Conservation (phyloP, 1,140 invertebrate genomes). For the Zelostemma sp. region DNA sequence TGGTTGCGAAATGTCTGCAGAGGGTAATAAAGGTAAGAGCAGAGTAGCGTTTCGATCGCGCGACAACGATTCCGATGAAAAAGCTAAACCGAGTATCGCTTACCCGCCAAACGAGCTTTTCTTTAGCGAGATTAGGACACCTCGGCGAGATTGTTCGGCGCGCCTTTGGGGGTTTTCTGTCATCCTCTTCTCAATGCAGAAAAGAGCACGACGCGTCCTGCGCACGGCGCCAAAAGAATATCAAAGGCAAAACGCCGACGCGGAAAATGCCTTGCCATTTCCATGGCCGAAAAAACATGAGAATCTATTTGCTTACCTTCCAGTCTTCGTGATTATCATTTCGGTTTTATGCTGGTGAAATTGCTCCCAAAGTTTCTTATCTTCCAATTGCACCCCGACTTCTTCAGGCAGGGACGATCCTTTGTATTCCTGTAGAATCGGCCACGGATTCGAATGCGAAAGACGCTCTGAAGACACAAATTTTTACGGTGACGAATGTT, state of each 20-base stretch:
- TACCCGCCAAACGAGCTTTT: conserved; percentile 43
- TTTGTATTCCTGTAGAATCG: not conserved
- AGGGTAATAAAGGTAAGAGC: conserved; percentile 11
- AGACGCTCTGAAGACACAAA: not conserved
- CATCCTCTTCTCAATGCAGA: conserved; percentile 16
- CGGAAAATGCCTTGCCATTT: too few relatives aligned
- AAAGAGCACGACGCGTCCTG: not conserved
- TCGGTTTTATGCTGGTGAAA: conserved; percentile 78
- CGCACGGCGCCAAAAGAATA: conserved; percentile 21
- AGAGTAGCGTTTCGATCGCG: conserved; percentile 28
- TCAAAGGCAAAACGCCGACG: conserved; percentile 16
- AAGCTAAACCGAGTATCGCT: conserved; percentile 46
- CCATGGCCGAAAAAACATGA: not conserved
- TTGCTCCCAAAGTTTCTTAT: conserved; percentile 71
- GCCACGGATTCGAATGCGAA: not conserved
- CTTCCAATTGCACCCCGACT: conserved; percentile 54
- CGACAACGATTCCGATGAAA: conserved; percentile 41
- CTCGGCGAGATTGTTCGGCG: conserved; percentile 22
- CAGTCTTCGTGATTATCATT: conserved; percentile 84
- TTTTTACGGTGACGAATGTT: not conserved
- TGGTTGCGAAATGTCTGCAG: too few relatives aligned
- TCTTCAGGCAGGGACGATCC: conserved; percentile 22
- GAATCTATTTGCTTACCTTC: conserved; percentile 71
- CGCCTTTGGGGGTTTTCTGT: conserved; percentile 23
- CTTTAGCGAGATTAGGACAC: conserved; percentile 22